Percentiles rank a stretch among this genome's conserved stretches.
phyloP scores from a whole-genome alignment of 2,113 vertebrate genomes.

The Grantiella picta region DNA sequence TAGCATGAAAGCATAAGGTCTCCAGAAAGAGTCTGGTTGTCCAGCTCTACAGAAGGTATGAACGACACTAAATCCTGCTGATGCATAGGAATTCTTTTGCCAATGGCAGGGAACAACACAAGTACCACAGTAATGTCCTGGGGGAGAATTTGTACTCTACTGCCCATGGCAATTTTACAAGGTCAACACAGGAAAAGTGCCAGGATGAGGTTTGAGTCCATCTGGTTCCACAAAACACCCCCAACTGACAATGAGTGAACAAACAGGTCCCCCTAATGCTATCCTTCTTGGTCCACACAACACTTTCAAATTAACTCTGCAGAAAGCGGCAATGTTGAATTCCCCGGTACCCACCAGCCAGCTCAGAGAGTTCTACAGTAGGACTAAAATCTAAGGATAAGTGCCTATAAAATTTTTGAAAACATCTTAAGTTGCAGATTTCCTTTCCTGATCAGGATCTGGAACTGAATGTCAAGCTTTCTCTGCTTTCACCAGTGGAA shows the following conservation, averaged over 20 bases:
- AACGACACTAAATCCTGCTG: background rate
- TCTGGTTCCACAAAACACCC: background rate
- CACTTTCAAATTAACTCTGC: background rate
- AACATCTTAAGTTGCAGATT: background rate
- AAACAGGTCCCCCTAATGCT: background rate
- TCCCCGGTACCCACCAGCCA: background rate
- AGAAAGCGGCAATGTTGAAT: background rate
- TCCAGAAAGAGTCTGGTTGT: background rate
- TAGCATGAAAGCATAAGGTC: background rate
- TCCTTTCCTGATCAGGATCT: background rate
- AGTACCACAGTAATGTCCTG: background rate
- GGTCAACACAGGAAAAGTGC: background rate
- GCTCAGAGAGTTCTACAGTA: background rate
- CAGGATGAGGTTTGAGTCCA: background rate
- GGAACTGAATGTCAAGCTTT: background rate
- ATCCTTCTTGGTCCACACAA: background rate
- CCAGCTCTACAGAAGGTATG: background rate
- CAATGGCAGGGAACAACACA: background rate
- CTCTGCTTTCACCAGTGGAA: background rate
- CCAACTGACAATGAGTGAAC: background rate
- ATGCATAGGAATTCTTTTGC: background rate
- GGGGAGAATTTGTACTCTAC: background rate
- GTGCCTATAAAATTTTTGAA: background rate
- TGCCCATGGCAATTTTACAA: background rate
- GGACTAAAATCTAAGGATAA: background rate